Conservation (phyloP, 1,140 invertebrate genomes). For the Lasioglossum albipes region DNA sequence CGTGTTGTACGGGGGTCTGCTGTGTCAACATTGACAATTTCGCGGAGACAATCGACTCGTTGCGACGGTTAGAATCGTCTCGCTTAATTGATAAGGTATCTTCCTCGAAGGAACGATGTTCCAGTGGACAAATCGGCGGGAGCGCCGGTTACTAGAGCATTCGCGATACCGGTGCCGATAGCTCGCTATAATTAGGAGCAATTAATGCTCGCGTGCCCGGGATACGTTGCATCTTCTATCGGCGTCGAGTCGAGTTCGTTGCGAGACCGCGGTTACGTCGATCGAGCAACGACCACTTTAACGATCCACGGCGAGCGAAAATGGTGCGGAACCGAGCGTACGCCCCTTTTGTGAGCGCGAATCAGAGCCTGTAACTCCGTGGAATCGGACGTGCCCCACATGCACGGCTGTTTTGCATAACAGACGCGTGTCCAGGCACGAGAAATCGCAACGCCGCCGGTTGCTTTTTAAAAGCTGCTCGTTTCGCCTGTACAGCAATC, state of each 20-base stretch:
- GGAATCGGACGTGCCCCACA: conserved; percentile 30
- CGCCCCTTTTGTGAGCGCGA: conserved; percentile 28
- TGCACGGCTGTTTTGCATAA: neutral
- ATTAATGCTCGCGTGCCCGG: conserved; percentile 34
- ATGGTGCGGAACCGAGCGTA: conserved; percentile 35
- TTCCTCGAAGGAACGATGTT: too few relatives aligned
- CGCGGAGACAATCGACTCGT: too few relatives aligned
- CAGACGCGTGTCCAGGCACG: neutral
- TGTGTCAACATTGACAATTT: too few relatives aligned
- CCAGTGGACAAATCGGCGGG: too few relatives aligned
- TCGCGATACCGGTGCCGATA: conserved; percentile 29
- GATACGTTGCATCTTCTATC: conserved; percentile 20
- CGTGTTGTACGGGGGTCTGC: too few relatives aligned
- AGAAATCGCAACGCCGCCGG: neutral
- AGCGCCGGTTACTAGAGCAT: conserved; percentile 38
- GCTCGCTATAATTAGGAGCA: conserved; percentile 45
- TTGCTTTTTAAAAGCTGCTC: too few relatives aligned
- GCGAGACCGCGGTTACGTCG: conserved; percentile 6
- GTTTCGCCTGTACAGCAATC: too few relatives aligned
- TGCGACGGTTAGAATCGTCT: too few relatives aligned
- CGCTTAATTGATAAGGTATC: too few relatives aligned
- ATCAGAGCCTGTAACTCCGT: conserved; percentile 48
- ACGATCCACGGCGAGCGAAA: conserved; percentile 17
- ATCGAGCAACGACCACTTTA: conserved; percentile 17
- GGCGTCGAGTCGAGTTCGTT: neutral